phyloP scores from a whole-genome alignment of 2,797 vertebrate genomes.

The Coregonus ussuriensis region DNA sequence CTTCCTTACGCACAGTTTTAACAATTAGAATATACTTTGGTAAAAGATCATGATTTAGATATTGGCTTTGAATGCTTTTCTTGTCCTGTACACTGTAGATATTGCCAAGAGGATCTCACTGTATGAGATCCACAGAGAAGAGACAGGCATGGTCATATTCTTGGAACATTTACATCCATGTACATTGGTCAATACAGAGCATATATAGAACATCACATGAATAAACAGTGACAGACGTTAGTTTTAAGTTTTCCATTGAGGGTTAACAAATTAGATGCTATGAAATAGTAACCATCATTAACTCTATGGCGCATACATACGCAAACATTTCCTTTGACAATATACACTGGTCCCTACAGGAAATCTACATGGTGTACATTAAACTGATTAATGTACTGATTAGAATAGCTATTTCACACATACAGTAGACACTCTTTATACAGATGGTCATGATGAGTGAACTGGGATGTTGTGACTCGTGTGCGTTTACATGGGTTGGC shows the following conservation, averaged over 20 bases:
- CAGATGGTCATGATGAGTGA: not conserved
- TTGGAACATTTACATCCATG: constrained; percentile 13
- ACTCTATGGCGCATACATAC: constrained; percentile 8
- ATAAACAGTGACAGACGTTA: not conserved
- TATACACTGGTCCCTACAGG: constrained; percentile 10
- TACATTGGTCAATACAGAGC: constrained; percentile 17
- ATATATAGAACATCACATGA: constrained; percentile 9
- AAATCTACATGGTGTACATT: constrained; percentile 14
- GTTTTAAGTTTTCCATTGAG: not conserved
- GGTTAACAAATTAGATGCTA: not conserved
- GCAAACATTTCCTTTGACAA: constrained; percentile 4
- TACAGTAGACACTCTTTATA: not conserved
- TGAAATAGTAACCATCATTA: not conserved
- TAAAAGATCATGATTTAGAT: not conserved
- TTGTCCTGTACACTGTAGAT: constrained; percentile 23
- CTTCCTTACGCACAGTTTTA: no score
- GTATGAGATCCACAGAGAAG: constrained; percentile 27
- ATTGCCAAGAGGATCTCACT: constrained; percentile 10
- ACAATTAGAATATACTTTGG: constrained; percentile 25
- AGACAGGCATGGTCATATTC: constrained; percentile 8
- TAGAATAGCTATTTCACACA: constrained; percentile 10
- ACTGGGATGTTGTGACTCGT: constrained; percentile 4
- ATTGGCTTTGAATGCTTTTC: constrained; percentile 20
- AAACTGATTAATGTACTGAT: not conserved
- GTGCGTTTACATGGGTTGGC: constrained; percentile 1